Conservation (phyloP, 2,797 vertebrate genomes). For the Melanotaenia maccullochi region DNA sequence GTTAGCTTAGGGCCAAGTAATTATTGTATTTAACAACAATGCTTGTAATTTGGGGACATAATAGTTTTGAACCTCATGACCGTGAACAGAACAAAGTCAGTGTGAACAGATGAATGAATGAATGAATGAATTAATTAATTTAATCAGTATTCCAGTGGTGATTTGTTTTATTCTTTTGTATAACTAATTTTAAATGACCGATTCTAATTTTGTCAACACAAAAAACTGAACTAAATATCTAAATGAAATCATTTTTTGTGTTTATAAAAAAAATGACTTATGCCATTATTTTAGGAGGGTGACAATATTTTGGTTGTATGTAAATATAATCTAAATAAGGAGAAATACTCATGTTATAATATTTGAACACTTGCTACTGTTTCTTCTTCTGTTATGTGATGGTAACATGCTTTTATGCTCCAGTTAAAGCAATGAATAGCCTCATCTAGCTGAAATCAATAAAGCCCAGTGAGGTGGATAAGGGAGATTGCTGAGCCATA, state of each 20-base stretch:
- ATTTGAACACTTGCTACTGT: slow-evolving; percentile 27
- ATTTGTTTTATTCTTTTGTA: neutral
- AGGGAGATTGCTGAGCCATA: slow-evolving; percentile 62
- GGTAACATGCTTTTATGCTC: slow-evolving; percentile 70
- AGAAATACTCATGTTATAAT: slow-evolving; percentile 10
- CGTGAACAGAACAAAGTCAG: no score
- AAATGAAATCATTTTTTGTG: no score
- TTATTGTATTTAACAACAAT: neutral
- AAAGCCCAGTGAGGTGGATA: slow-evolving; percentile 55
- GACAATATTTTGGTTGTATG: neutral
- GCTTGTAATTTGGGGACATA: slow-evolving; percentile 1
- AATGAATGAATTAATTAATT: no score
- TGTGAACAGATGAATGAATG: no score
- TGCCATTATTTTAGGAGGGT: no score
- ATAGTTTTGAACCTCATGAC: neutral
- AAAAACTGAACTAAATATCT: no score
- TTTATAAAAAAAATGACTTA: no score
- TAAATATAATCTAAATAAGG: slow-evolving; percentile 13
- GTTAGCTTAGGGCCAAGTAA: neutral
- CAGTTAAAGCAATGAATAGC: slow-evolving; percentile 77
- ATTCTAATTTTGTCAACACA: neutral
- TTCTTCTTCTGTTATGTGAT: slow-evolving; percentile 62
- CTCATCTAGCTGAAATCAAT: slow-evolving; percentile 77
- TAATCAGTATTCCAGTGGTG: no score
- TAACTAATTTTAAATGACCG: neutral